Conservation (phyloP, 1,140 invertebrate species). For the Listronotus oregonensis region DNA sequence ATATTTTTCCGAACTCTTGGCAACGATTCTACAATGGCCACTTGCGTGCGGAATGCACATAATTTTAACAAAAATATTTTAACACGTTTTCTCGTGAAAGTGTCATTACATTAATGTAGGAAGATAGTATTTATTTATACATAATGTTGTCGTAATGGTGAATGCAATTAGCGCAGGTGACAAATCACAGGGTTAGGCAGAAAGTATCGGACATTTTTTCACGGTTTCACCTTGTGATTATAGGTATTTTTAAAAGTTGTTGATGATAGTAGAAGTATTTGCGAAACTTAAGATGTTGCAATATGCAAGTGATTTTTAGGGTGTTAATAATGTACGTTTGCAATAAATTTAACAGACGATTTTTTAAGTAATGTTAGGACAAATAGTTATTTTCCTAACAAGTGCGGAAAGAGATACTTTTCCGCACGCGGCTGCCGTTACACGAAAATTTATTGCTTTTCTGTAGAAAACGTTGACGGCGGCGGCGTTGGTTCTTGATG, state of each 20-base stretch:
- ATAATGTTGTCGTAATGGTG: slow-evolving; percentile 1
- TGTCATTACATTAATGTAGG: neutral
- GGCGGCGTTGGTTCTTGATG: no score
- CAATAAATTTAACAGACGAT: no score
- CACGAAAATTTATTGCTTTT: no score
- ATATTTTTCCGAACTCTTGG: slow-evolving; percentile 9
- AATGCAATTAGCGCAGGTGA: neutral
- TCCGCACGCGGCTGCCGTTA: no score
- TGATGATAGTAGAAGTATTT: no score
- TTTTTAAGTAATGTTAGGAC: no score
- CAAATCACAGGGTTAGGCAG: slow-evolving; percentile 3
- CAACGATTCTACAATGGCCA: slow-evolving; percentile 7
- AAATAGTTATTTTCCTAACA: no score
- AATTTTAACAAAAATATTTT: slow-evolving; percentile 1
- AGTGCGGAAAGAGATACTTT: no score
- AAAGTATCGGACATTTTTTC: neutral
- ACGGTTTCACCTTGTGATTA: neutral
- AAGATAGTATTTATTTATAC: slow-evolving; percentile 1
- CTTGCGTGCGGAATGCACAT: slow-evolving; percentile 5
- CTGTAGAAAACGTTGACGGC: no score
- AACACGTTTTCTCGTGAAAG: slow-evolving; percentile 11
- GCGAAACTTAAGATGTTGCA: no score
- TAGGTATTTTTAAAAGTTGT: neutral
- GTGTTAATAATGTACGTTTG: no score
- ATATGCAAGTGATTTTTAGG: no score